Evolutionary conservation across 2,797 vertebrate species (phyloP).

Genomic region (Setipinna tenuifilis): DNA sequence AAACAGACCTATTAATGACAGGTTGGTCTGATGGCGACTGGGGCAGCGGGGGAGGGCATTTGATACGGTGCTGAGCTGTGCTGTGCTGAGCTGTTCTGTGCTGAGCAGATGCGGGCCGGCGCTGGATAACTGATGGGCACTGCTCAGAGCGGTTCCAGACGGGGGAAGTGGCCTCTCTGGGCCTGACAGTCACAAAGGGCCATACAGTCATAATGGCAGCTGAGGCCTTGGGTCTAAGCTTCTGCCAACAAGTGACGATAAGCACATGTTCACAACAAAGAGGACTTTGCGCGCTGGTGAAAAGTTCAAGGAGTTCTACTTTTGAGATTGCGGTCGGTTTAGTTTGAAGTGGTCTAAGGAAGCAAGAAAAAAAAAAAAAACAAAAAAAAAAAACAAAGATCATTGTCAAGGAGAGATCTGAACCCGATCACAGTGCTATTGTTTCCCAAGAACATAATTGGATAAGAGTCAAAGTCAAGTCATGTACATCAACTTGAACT

Average conservation of each 20-base stretch:
- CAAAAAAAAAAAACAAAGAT: neutral
- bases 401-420: neutral
- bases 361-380: neutral
- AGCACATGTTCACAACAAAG: constrained; percentile 44
- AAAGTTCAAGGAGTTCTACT: constrained; percentile 29
- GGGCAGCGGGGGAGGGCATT: neutral
- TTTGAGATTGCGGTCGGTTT: constrained; percentile 27
- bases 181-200: constrained; percentile 24
- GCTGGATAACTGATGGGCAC: neutral
- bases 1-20: neutral
- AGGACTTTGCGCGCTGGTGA: constrained; percentile 28
- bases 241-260: constrained; percentile 44
- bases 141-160: neutral
- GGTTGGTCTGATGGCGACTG: neutral
- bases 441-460: constrained; percentile 25
- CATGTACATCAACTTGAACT: constrained; percentile 20
- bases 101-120: too few species aligned
- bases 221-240: constrained; percentile 35
- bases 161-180: constrained; percentile 15
- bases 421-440: neutral
- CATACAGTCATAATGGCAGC: constrained; percentile 23
- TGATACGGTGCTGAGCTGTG: neutral
- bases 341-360: constrained; percentile 31
- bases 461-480: constrained; percentile 1
- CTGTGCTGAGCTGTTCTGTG: neutral